Conservation (phyloP, 2,888 invertebrate genomes). For the Acanthosepion esculentum region DNA sequence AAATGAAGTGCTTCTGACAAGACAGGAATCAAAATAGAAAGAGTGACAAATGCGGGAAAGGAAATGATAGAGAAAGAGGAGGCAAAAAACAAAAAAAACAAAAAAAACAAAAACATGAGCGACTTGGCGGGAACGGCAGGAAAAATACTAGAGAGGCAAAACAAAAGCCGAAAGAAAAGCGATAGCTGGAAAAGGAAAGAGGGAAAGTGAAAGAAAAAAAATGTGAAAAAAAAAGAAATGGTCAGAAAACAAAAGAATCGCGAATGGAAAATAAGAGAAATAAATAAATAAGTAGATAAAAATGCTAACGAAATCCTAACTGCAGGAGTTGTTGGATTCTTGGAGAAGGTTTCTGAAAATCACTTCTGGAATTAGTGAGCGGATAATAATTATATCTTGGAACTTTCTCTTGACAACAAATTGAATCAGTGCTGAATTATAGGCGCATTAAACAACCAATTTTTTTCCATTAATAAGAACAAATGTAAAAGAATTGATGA, state of each 20-base stretch:
- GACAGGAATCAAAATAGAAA: conserved; percentile 20
- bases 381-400: conserved; percentile 33
- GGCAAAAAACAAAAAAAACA: neutral
- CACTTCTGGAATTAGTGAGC: neutral
- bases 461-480: conserved; percentile 6
- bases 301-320: neutral
- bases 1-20: conserved; percentile 1
- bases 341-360: neutral
- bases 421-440: conserved; percentile 22
- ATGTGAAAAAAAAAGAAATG: neutral
- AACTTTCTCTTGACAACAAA: neutral
- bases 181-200: neutral
- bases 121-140: neutral
- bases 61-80: neutral
- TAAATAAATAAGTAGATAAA: neutral
- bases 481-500: neutral
- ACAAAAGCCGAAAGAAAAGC: neutral
- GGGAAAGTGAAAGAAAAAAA: neutral
- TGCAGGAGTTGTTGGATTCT: neutral
- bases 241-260: neutral
- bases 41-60: neutral
- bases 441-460: neutral
- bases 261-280: neutral
- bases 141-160: neutral
- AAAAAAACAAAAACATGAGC: neutral